Percentiles rank a stretch among this genome's conserved stretches.
These are phyloP conservation scores for Corydoras maculifer DNA, from an alignment of 2,113 vertebrate genomes.

Conservation along the genomic window DNA sequence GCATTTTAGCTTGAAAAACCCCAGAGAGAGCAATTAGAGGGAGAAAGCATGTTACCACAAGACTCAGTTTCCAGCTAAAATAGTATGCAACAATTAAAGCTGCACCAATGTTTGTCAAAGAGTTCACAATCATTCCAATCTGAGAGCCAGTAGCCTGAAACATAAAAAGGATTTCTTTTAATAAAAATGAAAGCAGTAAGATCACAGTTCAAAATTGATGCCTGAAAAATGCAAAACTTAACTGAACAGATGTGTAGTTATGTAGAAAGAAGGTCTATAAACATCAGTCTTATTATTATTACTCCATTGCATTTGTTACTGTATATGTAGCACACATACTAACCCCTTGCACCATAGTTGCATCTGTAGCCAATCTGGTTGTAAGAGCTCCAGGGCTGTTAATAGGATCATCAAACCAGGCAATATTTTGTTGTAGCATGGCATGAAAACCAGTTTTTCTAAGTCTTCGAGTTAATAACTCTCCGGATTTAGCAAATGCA, in stretches of 20 bases:
- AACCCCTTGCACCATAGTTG: constrained; percentile 70
- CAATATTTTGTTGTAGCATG: constrained; percentile 66
- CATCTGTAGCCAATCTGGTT: constrained; percentile 68
- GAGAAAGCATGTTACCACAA: constrained; percentile 68
- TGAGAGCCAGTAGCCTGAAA: constrained; percentile 67
- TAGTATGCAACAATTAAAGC: constrained; percentile 68
- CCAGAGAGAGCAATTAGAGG: constrained; percentile 64
- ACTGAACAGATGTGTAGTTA: too few species aligned
- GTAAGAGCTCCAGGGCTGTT: constrained; percentile 71
- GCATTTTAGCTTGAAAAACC: constrained; percentile 63
- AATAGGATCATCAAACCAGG: constrained; percentile 67
- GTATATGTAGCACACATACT: constrained; percentile 16
- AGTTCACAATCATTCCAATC: constrained; percentile 69
- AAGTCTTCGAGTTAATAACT: constrained; percentile 65
- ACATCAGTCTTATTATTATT: not conserved
- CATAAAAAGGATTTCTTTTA: constrained; percentile 9
- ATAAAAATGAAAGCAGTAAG: not conserved
- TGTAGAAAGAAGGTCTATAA: too few species aligned
- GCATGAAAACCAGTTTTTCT: constrained; percentile 67
- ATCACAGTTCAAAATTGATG: too few species aligned
- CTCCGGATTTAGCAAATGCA: constrained; percentile 70
- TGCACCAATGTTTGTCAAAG: constrained; percentile 62
- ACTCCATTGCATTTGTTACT: not conserved
- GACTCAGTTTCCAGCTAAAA: constrained; percentile 70
- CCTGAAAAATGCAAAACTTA: not conserved